phyloP scores from a whole-genome alignment of 2,888 invertebrate species.

The Gastracanthus pulcherrimus region DNA sequence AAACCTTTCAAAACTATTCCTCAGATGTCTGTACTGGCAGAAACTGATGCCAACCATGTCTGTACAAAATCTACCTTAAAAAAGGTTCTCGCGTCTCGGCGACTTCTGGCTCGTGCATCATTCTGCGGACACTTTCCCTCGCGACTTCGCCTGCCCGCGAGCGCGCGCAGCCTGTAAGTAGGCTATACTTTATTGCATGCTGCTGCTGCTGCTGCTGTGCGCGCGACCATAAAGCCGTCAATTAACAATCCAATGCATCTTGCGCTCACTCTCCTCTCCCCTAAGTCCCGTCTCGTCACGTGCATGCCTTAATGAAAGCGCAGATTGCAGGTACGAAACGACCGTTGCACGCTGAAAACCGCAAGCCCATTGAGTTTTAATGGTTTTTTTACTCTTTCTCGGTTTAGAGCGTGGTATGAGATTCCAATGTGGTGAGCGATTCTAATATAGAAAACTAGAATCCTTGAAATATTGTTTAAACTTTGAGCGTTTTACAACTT shows the following conservation, averaged over 20 bases:
- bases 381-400: not conserved
- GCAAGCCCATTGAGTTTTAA: not conserved
- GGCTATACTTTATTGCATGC: slow-evolving; percentile 18
- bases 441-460: not conserved
- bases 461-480: not conserved
- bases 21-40: no score
- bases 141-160: not conserved
- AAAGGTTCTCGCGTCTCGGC: not conserved
- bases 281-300: not conserved
- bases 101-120: slow-evolving; percentile 6
- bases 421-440: not conserved
- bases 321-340: not conserved
- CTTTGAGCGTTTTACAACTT: no score
- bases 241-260: slow-evolving; percentile 16
- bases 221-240: not conserved
- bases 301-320: not conserved
- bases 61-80: no score
- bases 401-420: not conserved
- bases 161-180: slow-evolving; percentile 17
- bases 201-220: no score
- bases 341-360: not conserved
- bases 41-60: no score
- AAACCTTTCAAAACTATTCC: no score
- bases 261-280: not conserved
- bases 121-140: slow-evolving; percentile 33